Percentiles rank a stretch among this genome's conserved stretches.
Evolutionary conservation across 2,797 vertebrate genomes (phyloP).

Genomic region (Chloroceryle amazona): DNA sequence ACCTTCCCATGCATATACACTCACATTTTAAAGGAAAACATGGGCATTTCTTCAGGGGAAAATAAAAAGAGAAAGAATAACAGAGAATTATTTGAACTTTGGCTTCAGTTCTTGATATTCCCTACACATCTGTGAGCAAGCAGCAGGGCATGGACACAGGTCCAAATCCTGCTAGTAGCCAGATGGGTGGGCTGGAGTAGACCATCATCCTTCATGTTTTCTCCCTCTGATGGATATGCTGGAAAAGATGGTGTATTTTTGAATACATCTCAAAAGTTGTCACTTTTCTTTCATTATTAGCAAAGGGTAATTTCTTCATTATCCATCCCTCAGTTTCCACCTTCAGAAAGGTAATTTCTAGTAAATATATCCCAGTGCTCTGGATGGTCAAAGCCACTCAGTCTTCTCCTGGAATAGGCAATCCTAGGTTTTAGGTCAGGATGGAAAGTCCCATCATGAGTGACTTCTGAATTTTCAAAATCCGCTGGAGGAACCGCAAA

Average conservation of each 20-base stretch:
- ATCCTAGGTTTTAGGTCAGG: background rate
- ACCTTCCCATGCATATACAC: background rate
- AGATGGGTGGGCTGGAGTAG: background rate
- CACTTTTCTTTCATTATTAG: background rate
- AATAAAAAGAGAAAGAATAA: background rate
- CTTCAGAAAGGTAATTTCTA: background rate
- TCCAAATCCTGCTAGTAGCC: background rate
- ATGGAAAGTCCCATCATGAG: slow-evolving; percentile 15
- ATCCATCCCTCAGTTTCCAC: background rate
- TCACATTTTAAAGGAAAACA: background rate
- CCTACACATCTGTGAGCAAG: background rate
- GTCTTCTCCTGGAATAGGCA: background rate
- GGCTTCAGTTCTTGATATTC: background rate
- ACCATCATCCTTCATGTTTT: background rate
- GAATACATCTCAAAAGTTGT: background rate
- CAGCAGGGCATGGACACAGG: background rate
- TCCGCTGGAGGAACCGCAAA: background rate
- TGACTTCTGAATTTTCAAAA: slow-evolving; percentile 18
- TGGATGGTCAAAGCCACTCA: background rate
- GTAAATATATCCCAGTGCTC: background rate
- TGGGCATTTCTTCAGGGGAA: background rate
- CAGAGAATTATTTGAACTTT: accelerated
- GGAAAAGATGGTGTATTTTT: background rate
- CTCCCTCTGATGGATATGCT: background rate
- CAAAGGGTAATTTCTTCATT: background rate